Percentiles rank a stretch among this genome's conserved stretches.
These are phyloP conservation scores for Corythornis leucogaster DNA, from an alignment of 2,797 vertebrate species.

Conservation along the genomic window DNA sequence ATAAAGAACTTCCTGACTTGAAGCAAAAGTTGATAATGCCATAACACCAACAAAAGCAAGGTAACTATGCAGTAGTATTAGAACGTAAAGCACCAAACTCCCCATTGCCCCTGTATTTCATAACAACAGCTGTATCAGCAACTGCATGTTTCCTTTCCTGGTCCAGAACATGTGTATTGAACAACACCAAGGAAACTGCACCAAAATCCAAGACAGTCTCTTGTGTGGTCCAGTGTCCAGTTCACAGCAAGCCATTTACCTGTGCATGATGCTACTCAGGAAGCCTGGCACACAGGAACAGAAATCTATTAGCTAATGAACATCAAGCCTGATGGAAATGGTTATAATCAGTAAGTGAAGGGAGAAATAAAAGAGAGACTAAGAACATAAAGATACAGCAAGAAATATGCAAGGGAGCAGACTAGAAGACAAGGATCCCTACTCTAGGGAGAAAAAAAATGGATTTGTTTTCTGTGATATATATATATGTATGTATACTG, in stretches of 20 bases:
- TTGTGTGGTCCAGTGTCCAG: background rate
- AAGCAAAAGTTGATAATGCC: background rate
- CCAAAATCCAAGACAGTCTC: background rate
- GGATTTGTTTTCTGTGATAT: background rate
- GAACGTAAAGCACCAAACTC: background rate
- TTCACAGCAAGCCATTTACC: background rate
- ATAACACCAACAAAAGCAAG: background rate
- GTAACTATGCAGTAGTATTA: no score
- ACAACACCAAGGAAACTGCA: background rate
- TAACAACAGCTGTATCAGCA: background rate
- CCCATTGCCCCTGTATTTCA: accelerated
- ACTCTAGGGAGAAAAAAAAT: background rate
- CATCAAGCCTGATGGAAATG: background rate
- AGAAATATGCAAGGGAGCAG: background rate
- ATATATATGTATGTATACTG: no score
- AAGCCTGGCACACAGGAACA: background rate
- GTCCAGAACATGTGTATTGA: background rate
- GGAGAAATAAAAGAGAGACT: background rate
- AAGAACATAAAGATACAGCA: background rate
- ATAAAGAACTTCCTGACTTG: background rate
- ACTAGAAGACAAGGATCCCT: background rate
- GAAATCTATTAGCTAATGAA: slow-evolving; percentile 10
- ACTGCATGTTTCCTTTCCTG: background rate
- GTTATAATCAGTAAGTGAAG: background rate
- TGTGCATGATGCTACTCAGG: background rate